A percentile compares a stretch with the other conserved stretches of the same genome.
Evolutionary conservation across 2,797 vertebrate genomes (phyloP).

Genomic region (Cercopithecus neglectus): DNA sequence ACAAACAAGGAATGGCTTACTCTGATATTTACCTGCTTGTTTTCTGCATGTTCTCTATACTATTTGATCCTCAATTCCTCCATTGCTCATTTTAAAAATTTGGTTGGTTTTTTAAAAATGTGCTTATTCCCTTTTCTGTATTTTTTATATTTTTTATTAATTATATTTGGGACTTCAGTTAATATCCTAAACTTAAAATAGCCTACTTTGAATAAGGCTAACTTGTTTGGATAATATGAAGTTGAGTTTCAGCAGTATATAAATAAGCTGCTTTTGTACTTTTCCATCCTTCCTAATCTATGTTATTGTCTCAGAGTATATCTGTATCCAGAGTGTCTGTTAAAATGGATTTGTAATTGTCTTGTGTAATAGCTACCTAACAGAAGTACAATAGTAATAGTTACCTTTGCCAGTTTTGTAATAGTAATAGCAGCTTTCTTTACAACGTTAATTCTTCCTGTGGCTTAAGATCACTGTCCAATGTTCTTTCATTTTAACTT

Average conservation of each 20-base stretch:
- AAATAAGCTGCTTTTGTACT: neutral
- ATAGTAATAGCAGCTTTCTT: too few species aligned
- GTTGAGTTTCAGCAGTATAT: neutral
- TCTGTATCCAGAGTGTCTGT: neutral
- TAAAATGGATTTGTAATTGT: neutral
- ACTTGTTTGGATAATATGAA: neutral
- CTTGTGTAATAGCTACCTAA: neutral
- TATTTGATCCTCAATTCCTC: neutral
- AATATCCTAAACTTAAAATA: neutral
- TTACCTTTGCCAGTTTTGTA: neutral
- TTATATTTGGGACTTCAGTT: neutral
- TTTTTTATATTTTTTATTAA: neutral
- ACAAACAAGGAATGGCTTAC: neutral
- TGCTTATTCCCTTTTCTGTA: neutral
- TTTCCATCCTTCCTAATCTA: neutral
- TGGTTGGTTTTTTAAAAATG: neutral
- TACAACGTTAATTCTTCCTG: neutral
- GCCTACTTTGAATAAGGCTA: neutral
- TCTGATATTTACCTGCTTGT: neutral
- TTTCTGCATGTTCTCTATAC: neutral
- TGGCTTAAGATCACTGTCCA: neutral
- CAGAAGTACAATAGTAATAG: neutral
- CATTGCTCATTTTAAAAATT: neutral
- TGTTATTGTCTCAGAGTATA: neutral
- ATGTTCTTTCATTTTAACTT: neutral